These are phyloP conservation scores for Pipistrellus pipistrellus DNA, from an alignment of 2,797 vertebrate genomes.

Conservation along the genomic window DNA sequence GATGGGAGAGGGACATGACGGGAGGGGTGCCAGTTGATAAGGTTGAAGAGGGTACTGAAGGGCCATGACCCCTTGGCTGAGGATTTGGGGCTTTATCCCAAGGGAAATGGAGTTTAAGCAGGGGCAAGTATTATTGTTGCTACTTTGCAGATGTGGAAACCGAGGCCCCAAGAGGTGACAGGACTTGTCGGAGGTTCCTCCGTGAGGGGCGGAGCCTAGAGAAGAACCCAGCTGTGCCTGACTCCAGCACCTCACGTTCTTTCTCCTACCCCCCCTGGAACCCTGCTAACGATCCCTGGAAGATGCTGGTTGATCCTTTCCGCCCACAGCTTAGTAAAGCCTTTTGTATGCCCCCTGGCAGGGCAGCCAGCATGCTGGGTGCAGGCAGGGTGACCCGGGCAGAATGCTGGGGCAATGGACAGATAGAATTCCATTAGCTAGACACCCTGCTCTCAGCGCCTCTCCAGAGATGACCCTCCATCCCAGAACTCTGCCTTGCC, in stretches of 20 bases:
- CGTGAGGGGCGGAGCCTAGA: background rate
- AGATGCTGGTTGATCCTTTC: background rate
- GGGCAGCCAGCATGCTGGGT: background rate
- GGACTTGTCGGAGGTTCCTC: background rate
- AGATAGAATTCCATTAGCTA: conserved; percentile 6
- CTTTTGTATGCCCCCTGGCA: background rate
- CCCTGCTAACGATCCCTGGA: background rate
- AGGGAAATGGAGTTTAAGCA: background rate
- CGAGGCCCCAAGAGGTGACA: background rate
- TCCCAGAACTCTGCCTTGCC: background rate
- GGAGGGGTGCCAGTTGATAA: background rate
- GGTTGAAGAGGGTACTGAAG: background rate
- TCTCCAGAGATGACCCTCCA: background rate
- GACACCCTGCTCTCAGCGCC: background rate
- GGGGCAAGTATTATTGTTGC: background rate
- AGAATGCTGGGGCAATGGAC: background rate
- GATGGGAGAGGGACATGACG: background rate
- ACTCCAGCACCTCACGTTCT: background rate
- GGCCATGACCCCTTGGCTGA: background rate
- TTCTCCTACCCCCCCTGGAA: background rate
- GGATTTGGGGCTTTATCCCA: background rate
- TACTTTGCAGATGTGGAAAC: conserved; percentile 41
- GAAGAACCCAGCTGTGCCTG: background rate
- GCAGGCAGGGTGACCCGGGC: background rate
- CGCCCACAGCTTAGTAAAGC: background rate